phyloP scores from a whole-genome alignment of 2,113 vertebrate genomes.

The Barnardius zonarius region DNA sequence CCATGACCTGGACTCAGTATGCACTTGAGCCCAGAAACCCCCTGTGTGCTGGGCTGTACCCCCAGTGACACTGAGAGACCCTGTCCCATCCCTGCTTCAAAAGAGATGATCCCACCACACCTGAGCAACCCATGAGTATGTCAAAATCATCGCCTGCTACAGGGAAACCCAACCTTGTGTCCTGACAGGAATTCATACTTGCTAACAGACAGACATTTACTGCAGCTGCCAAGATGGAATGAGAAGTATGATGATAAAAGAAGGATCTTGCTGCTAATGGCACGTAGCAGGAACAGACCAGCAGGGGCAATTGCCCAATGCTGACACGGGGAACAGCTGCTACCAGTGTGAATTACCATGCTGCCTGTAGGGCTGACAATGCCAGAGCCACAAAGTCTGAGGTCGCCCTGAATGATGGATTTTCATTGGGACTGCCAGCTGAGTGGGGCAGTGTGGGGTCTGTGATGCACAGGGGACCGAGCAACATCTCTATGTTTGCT shows the following conservation, averaged over 20 bases:
- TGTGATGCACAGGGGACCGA: background rate
- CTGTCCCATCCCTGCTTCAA: background rate
- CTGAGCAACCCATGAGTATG: background rate
- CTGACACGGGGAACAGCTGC: background rate
- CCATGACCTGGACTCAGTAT: too few relatives aligned
- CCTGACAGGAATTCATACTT: accelerated
- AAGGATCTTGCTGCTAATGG: background rate
- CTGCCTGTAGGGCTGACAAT: accelerated
- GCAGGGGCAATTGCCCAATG: background rate
- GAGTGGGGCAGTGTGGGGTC: background rate
- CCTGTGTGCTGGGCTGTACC: too few relatives aligned
- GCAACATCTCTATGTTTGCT: background rate
- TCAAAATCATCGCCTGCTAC: background rate
- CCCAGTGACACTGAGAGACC: accelerated
- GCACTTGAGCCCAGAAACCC: too few relatives aligned
- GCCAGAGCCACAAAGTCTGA: background rate
- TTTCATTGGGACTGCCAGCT: background rate
- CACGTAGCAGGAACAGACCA: background rate
- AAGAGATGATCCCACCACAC: background rate
- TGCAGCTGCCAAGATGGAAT: background rate
- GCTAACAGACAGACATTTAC: background rate
- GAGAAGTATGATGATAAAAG: background rate
- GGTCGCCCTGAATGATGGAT: background rate
- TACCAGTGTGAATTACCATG: background rate
- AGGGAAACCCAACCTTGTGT: background rate